Percentiles rank a stretch among this genome's conserved stretches.
Evolutionary conservation across 2,797 vertebrate genomes (phyloP).

Genomic region (Crossoptilon crossoptilon): DNA sequence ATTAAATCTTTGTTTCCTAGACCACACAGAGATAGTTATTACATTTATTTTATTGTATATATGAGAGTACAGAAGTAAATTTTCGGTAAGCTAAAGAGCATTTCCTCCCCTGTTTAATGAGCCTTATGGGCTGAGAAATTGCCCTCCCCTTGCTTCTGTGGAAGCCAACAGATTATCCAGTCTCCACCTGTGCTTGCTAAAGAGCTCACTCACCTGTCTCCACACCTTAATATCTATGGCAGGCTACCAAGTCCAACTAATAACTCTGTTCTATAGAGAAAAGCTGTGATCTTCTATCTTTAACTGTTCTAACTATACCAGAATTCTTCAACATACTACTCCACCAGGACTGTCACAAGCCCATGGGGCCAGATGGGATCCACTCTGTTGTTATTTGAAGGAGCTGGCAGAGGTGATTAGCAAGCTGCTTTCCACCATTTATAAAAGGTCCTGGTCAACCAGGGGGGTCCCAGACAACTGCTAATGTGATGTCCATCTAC

Average conservation of each 20-base stretch:
- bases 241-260: background rate
- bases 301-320: background rate
- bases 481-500: no score
- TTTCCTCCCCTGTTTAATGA: background rate
- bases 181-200: background rate
- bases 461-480: no score
- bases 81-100: background rate
- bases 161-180: background rate
- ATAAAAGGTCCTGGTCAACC: no score
- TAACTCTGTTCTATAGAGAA: background rate
- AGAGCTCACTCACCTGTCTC: background rate
- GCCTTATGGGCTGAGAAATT: background rate
- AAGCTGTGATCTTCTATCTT: background rate
- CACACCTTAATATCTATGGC: accelerated
- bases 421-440: no score
- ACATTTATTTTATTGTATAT: background rate
- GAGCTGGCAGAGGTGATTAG: no score
- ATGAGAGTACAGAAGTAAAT: background rate
- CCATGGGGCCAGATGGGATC: no score
- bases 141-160: background rate
- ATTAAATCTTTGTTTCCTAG: background rate
- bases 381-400: no score
- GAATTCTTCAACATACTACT: background rate
- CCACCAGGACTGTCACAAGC: no score
- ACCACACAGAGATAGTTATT: background rate